Conservation (phyloP, 2,888 invertebrate species). For the Pachydiplax longipennis region DNA sequence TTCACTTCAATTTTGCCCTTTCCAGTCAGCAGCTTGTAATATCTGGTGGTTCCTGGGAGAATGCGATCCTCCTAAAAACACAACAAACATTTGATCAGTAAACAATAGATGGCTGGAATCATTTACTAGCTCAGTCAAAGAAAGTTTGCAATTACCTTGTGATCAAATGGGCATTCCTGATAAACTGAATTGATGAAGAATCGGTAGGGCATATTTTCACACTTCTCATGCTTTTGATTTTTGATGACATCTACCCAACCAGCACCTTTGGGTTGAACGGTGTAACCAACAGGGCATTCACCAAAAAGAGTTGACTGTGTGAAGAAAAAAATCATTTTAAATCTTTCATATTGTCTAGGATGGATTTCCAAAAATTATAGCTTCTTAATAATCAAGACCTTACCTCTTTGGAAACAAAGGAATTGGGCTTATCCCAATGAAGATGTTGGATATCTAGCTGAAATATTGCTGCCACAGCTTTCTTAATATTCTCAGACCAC, state of each 20-base stretch:
- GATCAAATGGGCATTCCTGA: not conserved
- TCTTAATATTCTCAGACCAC: conserved; percentile 37
- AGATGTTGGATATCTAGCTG: conserved; percentile 2
- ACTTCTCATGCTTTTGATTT: not conserved
- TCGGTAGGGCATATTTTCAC: not conserved
- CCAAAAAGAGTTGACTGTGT: not conserved
- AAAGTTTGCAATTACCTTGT: not conserved
- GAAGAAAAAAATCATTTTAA: not conserved
- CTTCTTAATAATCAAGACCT: not conserved
- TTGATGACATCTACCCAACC: conserved; percentile 15
- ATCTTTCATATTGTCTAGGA: not conserved
- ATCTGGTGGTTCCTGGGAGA: not conserved
- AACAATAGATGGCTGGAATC: no score
- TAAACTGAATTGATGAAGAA: not conserved
- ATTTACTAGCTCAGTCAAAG: not conserved
- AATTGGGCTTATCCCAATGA: not conserved
- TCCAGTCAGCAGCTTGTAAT: not conserved
- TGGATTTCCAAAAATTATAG: not conserved
- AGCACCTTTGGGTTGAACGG: not conserved
- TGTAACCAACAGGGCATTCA: not conserved
- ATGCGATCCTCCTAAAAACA: not conserved
- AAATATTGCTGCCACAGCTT: conserved; percentile 18
- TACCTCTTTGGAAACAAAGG: conserved; percentile 7
- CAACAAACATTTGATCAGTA: no score
- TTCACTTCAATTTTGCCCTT: not conserved